Conservation (phyloP, 53 echinoderm and acorn worm genomes). For the Glandiceps talaboti region DNA sequence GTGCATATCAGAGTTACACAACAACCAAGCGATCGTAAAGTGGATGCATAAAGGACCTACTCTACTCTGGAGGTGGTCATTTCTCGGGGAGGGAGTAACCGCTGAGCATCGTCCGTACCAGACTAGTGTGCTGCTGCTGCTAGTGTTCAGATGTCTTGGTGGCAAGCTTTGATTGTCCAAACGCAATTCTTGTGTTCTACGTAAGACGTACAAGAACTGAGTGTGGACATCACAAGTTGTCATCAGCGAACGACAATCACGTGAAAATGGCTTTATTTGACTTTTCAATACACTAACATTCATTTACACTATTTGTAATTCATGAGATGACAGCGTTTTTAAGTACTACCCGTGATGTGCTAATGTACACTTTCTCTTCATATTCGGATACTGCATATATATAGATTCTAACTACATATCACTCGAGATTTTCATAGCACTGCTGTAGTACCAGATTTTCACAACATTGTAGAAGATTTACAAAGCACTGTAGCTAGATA, state of each 20-base stretch:
- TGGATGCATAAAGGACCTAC: background rate
- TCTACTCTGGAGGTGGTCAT: background rate
- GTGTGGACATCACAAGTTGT: background rate
- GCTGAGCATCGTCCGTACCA: background rate
- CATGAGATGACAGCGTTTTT: too few species aligned
- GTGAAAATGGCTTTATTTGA: too few species aligned
- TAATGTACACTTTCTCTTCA: too few species aligned
- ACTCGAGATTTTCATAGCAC: too few species aligned
- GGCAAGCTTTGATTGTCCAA: background rate
- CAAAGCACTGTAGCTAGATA: too few species aligned
- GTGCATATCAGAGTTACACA: background rate
- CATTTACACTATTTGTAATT: too few species aligned
- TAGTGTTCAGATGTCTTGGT: background rate
- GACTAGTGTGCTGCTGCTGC: background rate
- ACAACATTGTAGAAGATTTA: too few species aligned
- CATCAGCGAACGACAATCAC: background rate
- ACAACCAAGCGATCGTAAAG: background rate
- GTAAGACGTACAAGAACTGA: background rate
- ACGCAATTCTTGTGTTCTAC: background rate
- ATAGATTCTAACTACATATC: too few species aligned
- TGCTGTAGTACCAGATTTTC: too few species aligned
- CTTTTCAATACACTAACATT: too few species aligned
- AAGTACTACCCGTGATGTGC: too few species aligned
- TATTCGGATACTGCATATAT: too few species aligned
- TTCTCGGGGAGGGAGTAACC: background rate